Base-by-base conservation (phyloP, 2,797 vertebrate species). In the Pseudochaenichthys georgianus region DNA sequence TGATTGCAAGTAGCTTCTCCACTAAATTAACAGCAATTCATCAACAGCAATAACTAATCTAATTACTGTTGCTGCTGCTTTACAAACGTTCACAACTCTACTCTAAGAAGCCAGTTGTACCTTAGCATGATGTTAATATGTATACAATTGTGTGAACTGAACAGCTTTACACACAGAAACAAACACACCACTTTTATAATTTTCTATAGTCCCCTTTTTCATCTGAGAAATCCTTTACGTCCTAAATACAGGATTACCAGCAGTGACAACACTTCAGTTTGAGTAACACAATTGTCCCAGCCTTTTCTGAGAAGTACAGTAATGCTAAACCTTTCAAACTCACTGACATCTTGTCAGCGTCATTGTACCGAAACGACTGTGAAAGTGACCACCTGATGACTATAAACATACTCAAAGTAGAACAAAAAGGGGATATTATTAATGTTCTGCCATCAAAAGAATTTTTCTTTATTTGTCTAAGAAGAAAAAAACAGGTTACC, bases 251-350 rank as follows among this genome's bases (percentile, higher is more conserved):
- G 46, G 59, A 78, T 78, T 69, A 70, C 81, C 19, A 75, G 70
- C 63, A 71, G 66, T 82, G 74, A 74, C 72, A 70, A 11, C 61
- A 74, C 77, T 61, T 89, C 73, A 77, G 41, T 81, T 66, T 87
- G 86, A 89, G 74, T 86, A 84, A 88, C 53, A 65, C 15, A 21
- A 1, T 5, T 52, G 69, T 72, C 73, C 55, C 81, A 11, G 48
- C 57, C 66, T 79, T 41, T 85, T 81, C 84, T 84, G 61, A 87
- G 82, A 89, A 88, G 19, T 51, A 77, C 47, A 75, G 70, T 79
- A 61, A 86, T 73, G 80, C 38, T 68, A 73, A 59, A 67, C 60
- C 64, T 77, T 64, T 78, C 59, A 64, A 52, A 66, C 62, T 85
- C 60, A 73, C 64, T 70, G 68, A 72, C 42, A 75, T 43, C 58